Base-by-base conservation (phyloP, 2,888 invertebrate genomes). In the Alviniconcha strummeri region DNA sequence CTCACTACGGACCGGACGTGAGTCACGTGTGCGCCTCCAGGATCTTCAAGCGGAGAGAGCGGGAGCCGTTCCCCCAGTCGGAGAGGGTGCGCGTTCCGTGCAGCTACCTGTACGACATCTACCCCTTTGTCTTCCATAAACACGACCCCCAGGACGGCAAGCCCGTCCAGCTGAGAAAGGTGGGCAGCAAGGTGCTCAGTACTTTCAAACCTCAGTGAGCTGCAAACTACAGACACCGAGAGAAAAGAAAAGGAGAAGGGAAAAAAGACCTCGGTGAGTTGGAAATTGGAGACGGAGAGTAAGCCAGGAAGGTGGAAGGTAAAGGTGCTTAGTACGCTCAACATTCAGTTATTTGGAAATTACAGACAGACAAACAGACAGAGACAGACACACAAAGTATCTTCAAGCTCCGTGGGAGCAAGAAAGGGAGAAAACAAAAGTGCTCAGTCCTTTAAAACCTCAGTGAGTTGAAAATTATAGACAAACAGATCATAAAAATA, bases 91-190 rank as follows among this genome's bases (percentile, higher is more conserved):
- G 79, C 36, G 57, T 84, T 4, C 82, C 86, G 11, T 86, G 86
- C 75, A 74, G 77, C 4, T 13, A 52, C 15, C 76, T 86, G 75
- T 57, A 84, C 36, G 64, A 72, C n/a, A 57, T 84, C 15, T 86
- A 86, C 60, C 86, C 86, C 9, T 86, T 84, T 80, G 86, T 86
- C 57, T 69, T 19, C 19, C 56, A 83, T n/a, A 79, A 67, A n/a
- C 81, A 67, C 13, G 86, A 84, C 71, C 64, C 64, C 5, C n/a
- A 64, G 5, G 79, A 52, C 15, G 83, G 81, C 11, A 84, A 64
- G 13, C 71, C 78, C n/a, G 19, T 83, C 8, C 82, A 84, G 56
- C 82, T 83, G 74, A 79, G 80, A 36, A 82, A 72, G 19, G 19
- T 81, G 0, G 69, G 55, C 8, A 64, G 57, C 7, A 83, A 79